Conservation (phyloP, 1,140 invertebrate genomes). For the Melanaphis sacchari region DNA sequence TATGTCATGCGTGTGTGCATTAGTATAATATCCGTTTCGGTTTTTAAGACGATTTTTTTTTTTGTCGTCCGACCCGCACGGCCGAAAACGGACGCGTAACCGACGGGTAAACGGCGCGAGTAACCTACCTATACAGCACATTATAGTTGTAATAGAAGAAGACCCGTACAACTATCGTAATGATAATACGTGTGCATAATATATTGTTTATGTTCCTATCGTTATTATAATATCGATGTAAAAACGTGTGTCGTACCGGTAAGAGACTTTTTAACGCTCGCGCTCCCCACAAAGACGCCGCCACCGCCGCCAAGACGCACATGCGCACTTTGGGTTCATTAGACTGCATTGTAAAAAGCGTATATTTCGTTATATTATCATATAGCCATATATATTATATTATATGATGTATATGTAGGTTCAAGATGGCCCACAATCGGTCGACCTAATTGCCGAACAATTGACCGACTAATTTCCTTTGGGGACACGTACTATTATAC, state of each 20-base stretch:
- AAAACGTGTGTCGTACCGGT: neutral
- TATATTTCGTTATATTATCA: constrained; percentile 3
- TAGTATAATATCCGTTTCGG: neutral
- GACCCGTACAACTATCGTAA: neutral
- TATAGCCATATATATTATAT: neutral
- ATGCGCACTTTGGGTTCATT: constrained; percentile 51
- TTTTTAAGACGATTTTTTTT: neutral
- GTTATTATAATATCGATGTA: neutral
- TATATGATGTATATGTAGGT: neutral
- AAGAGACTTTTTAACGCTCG: neutral
- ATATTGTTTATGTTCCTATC: neutral
- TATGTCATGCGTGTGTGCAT: neutral
- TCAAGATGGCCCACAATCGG: constrained; percentile 49
- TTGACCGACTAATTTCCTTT: constrained; percentile 50
- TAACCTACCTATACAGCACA: too few species aligned
- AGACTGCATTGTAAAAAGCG: constrained; percentile 28
- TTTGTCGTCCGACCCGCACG: neutral
- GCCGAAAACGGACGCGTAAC: neutral
- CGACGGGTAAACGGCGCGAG: too few species aligned
- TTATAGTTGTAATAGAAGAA: too few species aligned
- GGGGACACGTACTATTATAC: constrained; percentile 19
- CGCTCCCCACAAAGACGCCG: constrained; percentile 40
- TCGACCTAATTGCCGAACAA: constrained; percentile 56
- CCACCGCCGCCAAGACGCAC: neutral
- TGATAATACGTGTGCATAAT: neutral